Evolutionary conservation across 1,140 invertebrate species (phyloP), one percentile per base, ranked within the genome.

Genomic region (Diachasmimorpha longicaudata): DNA sequence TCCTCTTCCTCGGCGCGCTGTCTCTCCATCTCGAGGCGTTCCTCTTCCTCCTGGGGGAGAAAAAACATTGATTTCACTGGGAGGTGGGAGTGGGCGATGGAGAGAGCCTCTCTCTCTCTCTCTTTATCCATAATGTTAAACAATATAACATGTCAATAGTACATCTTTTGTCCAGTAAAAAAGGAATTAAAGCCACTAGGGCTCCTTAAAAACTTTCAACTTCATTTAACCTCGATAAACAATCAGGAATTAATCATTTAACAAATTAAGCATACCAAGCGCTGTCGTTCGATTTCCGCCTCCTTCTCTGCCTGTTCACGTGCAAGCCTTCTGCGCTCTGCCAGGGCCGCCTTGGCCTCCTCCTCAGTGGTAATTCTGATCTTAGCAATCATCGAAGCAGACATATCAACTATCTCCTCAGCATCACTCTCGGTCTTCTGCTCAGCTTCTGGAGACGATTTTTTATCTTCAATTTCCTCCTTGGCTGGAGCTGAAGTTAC

Each of bases 261-360:
- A 11, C 39, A 13, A 42, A 13, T 1, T 13, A 11, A 11, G 85
- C 85, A 75, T 84, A 91, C 91, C 81, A 90, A 90, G 89, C 94
- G 90, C 83, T 93, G 92, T 76, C 95, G 90, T 87, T 96, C 95
- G 25, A 94, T 86, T 88, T 96, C 95, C 13, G 95, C 94, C 90
- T 96, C 94, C 75, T 93, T 88, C 90, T 97, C 96, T 55, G 95
- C 93, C 87, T 96, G 95, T 89, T 97, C 95, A 44, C 96, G 87
- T 36, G 95, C 95, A 55, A 96, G 89, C 78, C 95, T 90, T 81
- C 96, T 90, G 80, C 95, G 91, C 90, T 97, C 96, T 5, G 96
- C 96, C 48, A 97, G 88, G 39, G 95, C 95, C 31, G 95, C 95
- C 89, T 96, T 97, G 16, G 96, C 96, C 89, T 96, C 93, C 87